Evolutionary conservation across 1,140 invertebrate genomes (phyloP), one percentile per base, ranked within the genome.

Genomic region (Aphis craccivora): DNA sequence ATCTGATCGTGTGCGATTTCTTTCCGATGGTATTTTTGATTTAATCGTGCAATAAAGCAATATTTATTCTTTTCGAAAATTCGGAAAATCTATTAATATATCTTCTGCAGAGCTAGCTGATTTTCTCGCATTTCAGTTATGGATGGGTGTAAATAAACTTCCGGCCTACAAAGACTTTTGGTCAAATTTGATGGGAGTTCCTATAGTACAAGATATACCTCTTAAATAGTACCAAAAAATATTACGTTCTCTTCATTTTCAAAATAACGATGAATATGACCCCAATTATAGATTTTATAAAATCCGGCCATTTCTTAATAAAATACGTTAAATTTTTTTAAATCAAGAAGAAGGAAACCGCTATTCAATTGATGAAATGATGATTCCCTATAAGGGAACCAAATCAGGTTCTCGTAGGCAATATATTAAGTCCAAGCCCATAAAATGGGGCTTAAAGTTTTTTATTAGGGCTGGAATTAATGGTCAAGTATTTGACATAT

Each of bases 351-450:
- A 94, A 45, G 95, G 95, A 51, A 88, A 30, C 11, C 25, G 48
- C 30, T 94, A 94, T 91, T 95, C 94, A 43, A 94, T 95, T 48
- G 95, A 96, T 94, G 95, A 96, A 94, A 95, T 95, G 94, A 96
- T 96, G 95, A 94, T 96, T 22, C 94, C 94, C 51, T 96, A 95
- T 94, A 96, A 96, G 94, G 95, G 95, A 18, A 94, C 94, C n/a
- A 94, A 95, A 95, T 95, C 94, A 30, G 95, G 95, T 35, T 94
- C 89, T 88, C 94, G 94, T 25, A 94, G 94, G n/a, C 95, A 95
- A 88, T 95, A 95, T 94, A 94, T 95, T 35, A 94, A 94, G 35
- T 94, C 87, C 22, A 95, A 95, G 84, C 95, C 95, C 23, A 94
- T 94, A 60, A 95, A 95, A 93, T 94, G 94, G 94, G 95, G 95